phyloP scores from a whole-genome alignment of 2,797 vertebrate species.

The Danio jaintianensis region DNA sequence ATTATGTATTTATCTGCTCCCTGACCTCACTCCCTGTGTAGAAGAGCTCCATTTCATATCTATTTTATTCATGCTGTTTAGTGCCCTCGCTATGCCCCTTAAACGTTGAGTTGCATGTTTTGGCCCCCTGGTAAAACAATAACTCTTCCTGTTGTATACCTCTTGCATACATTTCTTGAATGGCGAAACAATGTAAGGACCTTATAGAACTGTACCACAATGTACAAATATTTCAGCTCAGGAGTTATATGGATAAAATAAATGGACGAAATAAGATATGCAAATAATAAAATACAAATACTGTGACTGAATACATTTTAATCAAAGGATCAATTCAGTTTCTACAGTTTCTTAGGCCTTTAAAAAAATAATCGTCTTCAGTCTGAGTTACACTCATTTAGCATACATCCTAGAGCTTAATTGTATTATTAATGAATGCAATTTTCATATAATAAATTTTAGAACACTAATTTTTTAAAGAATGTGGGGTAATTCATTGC shows the following conservation, averaged over 20 bases:
- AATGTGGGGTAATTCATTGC: background rate
- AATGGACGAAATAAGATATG: background rate
- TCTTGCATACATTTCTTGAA: background rate
- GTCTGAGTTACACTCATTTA: background rate
- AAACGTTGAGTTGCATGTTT: background rate
- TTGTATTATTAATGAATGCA: background rate
- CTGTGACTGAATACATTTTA: background rate
- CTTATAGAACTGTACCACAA: background rate
- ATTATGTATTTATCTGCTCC: background rate
- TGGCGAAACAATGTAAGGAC: background rate
- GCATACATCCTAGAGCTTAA: background rate
- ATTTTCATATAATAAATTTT: background rate
- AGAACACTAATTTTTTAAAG: background rate
- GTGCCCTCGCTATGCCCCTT: background rate
- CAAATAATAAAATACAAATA: background rate
- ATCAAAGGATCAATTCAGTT: background rate
- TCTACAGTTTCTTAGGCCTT: too few relatives aligned
- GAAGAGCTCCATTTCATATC: background rate
- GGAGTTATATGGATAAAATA: too few relatives aligned
- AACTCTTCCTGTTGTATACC: background rate
- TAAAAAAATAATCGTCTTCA: background rate
- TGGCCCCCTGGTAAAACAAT: background rate
- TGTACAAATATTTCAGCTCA: background rate
- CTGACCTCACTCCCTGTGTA: background rate
- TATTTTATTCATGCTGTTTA: constrained; percentile 16